Evolutionary conservation across 2,113 vertebrate species (phyloP).

Genomic region (Etheostoma cragini): DNA sequence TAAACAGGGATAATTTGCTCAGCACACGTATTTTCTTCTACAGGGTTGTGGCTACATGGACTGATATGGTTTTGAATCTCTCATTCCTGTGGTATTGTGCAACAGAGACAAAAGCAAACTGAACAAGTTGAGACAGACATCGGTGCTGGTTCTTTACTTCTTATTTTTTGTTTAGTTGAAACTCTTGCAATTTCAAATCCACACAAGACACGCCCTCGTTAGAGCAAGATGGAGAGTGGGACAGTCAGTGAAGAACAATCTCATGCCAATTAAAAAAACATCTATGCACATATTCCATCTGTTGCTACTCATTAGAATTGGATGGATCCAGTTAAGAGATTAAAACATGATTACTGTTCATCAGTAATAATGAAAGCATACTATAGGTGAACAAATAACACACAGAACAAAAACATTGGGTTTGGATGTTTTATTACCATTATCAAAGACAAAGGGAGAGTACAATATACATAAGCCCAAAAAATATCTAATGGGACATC

Average conservation of each 20-base stretch:
- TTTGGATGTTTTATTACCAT: slow-evolving; percentile 70
- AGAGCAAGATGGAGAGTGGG: slow-evolving; percentile 32
- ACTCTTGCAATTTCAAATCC: slow-evolving; percentile 8
- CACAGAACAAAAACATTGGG: slow-evolving; percentile 45
- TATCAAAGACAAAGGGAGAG: slow-evolving; percentile 54
- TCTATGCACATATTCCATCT: slow-evolving; percentile 68
- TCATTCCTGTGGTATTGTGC: slow-evolving; percentile 34
- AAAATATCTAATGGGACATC: slow-evolving; percentile 67
- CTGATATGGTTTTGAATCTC: not conserved
- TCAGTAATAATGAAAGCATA: slow-evolving; percentile 65
- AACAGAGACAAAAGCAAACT: slow-evolving; percentile 20
- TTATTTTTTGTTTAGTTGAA: not conserved
- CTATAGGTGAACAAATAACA: slow-evolving; percentile 45
- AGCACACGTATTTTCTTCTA: not conserved
- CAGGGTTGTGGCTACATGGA: not conserved
- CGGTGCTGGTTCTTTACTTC: not conserved
- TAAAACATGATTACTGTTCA: slow-evolving; percentile 72
- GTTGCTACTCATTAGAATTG: slow-evolving; percentile 68
- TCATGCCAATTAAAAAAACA: slow-evolving; percentile 62
- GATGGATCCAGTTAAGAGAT: slow-evolving; percentile 59
- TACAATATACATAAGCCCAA: slow-evolving; percentile 42
- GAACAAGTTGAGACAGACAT: slow-evolving; percentile 37
- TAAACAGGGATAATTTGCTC: not conserved
- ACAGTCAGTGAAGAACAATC: slow-evolving; percentile 47
- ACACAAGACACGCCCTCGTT: slow-evolving; percentile 10